phyloP scores from a whole-genome alignment of 2,113 vertebrate species.

The Loxodonta africana region DNA sequence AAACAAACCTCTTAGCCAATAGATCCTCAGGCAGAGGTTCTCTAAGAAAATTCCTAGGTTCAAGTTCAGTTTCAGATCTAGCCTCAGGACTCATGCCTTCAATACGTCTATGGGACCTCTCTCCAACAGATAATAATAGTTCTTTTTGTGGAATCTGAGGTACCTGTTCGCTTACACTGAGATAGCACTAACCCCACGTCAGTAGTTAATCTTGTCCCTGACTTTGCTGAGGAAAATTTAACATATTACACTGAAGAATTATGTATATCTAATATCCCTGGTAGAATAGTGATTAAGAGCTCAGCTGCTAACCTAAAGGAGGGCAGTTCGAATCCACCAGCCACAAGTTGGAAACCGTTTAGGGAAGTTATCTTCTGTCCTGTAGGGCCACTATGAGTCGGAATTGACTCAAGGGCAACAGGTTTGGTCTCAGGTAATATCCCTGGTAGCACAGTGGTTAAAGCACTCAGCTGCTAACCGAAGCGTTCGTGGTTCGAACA shows the following conservation, averaged over 20 bases:
- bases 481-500: too few species aligned
- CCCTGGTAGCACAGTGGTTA: too few species aligned
- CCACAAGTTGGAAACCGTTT: too few species aligned
- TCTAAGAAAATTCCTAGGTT: background rate
- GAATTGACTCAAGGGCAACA: too few species aligned
- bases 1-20: background rate
- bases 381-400: too few species aligned
- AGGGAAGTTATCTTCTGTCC: too few species aligned
- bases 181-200: background rate
- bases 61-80: too few species aligned
- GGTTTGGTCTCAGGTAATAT: too few species aligned
- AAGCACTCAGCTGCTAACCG: too few species aligned
- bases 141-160: background rate
- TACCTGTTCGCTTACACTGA: fast-evolving
- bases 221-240: background rate
- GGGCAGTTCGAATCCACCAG: background rate
- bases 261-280: background rate
- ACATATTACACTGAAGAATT: background rate
- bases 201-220: background rate
- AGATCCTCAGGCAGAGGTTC: background rate
- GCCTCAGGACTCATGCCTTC: too few species aligned
- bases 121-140: background rate
- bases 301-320: background rate
- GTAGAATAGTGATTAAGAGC: background rate
- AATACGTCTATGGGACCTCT: background rate